Conservation (phyloP, 2,113 vertebrate species). For the Lates calcarifer region DNA sequence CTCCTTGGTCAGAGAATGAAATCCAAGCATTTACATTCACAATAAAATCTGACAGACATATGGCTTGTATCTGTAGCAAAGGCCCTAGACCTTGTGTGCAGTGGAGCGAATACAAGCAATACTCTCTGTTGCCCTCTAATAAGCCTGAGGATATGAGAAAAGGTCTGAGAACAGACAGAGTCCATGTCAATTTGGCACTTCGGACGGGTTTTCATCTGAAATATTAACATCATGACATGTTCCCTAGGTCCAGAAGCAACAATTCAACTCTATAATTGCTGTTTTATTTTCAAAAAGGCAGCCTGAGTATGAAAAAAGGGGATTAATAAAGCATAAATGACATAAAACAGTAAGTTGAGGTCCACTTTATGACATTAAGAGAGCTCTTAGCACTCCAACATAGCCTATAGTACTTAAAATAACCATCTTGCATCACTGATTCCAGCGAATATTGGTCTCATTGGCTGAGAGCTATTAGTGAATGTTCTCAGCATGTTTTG, state of each 20-base stretch:
- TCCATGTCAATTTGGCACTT: slow-evolving; percentile 49
- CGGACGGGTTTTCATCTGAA: slow-evolving; percentile 43
- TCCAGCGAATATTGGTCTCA: slow-evolving; percentile 26
- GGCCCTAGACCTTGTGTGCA: slow-evolving; percentile 59
- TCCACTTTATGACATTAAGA: slow-evolving; percentile 39
- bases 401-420: slow-evolving; percentile 40
- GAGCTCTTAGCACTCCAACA: slow-evolving; percentile 25
- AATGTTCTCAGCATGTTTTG: slow-evolving; percentile 41
- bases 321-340: slow-evolving; percentile 54
- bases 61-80: slow-evolving; percentile 66
- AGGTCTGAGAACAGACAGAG: slow-evolving; percentile 51
- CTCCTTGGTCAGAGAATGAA: slow-evolving; percentile 56
- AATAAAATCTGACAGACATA: slow-evolving; percentile 77
- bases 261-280: slow-evolving; percentile 55
- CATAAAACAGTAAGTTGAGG: slow-evolving; percentile 59
- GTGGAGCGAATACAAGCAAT: slow-evolving; percentile 55
- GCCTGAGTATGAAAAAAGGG: slow-evolving; percentile 23
- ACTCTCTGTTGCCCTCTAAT: slow-evolving; percentile 63
- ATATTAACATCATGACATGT: slow-evolving; percentile 53
- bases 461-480: slow-evolving; percentile 49
- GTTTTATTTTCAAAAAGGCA: slow-evolving; percentile 65
- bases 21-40: slow-evolving; percentile 67
- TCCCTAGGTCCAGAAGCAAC: slow-evolving; percentile 60
- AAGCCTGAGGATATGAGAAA: slow-evolving; percentile 58
- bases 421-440: slow-evolving; percentile 33